These are phyloP conservation scores for Brachyhypopomus gauderio DNA, from an alignment of 2,113 vertebrate species.

Conservation along the genomic window DNA sequence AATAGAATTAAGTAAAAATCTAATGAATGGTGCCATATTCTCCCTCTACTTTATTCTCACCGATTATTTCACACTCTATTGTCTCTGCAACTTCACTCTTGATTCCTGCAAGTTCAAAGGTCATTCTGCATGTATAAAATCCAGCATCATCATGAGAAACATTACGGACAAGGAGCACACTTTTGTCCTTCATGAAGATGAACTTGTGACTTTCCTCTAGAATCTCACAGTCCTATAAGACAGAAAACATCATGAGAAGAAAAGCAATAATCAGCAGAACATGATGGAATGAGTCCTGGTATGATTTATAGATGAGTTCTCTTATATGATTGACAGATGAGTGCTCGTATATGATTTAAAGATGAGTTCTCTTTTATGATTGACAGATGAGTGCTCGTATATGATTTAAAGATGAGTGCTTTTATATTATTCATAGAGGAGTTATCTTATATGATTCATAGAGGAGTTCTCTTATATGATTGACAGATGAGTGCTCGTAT, in stretches of 20 bases:
- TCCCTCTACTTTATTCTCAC: slow-evolving; percentile 62
- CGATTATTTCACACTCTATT: slow-evolving; percentile 67
- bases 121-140: slow-evolving; percentile 78
- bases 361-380: too few species aligned
- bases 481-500: too few species aligned
- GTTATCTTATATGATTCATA: too few species aligned
- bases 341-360: too few species aligned
- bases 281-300: too few species aligned
- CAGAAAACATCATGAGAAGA: neutral
- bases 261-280: neutral
- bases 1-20: neutral
- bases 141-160: slow-evolving; percentile 66
- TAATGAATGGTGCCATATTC: neutral
- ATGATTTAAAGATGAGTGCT: too few species aligned
- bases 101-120: slow-evolving; percentile 71
- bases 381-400: too few species aligned
- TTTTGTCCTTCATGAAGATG: slow-evolving; percentile 10
- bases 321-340: too few species aligned
- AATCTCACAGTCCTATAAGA: slow-evolving; percentile 72
- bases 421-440: too few species aligned
- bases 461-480: too few species aligned
- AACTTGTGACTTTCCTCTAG: slow-evolving; percentile 63
- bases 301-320: too few species aligned
- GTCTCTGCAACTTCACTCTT: slow-evolving; percentile 73
- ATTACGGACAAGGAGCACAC: slow-evolving; percentile 54